These are phyloP conservation scores for Fratercula arctica DNA, from an alignment of 2,797 vertebrate species.

Conservation along the genomic window DNA sequence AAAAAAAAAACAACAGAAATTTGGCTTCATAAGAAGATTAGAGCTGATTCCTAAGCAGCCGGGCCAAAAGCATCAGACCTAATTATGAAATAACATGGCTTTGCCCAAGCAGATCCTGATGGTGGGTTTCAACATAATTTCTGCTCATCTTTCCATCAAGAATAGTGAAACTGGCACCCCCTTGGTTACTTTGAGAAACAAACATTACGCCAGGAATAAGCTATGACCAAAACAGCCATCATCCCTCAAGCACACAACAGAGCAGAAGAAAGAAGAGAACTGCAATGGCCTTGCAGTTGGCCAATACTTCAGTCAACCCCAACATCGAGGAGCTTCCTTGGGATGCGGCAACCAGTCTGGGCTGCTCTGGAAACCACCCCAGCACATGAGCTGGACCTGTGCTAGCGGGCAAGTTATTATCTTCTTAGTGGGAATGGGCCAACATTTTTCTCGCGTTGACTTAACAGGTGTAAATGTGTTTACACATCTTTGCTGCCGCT, in stretches of 20 bases:
- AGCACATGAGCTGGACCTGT: neutral
- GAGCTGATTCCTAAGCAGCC: neutral
- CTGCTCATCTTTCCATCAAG: neutral
- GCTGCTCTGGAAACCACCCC: neutral
- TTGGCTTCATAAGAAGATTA: neutral
- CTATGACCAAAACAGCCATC: neutral
- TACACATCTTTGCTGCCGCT: neutral
- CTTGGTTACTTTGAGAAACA: neutral
- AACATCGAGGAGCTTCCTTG: neutral
- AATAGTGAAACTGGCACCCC: neutral
- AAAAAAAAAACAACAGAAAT: neutral
- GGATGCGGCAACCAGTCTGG: neutral
- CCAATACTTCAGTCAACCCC: neutral
- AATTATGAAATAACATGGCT: slow-evolving; percentile 41
- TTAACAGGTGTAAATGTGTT: neutral
- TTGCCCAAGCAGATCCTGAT: slow-evolving; percentile 4
- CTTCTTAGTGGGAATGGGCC: neutral
- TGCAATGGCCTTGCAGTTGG: neutral
- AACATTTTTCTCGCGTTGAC: slow-evolving; percentile 24
- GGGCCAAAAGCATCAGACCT: slow-evolving; percentile 17
- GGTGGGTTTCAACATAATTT: neutral
- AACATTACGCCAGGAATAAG: neutral
- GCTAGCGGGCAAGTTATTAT: neutral
- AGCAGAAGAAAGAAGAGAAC: neutral
- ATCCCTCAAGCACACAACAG: neutral